A percentile compares a stretch with the other conserved stretches of the same genome.
phyloP scores from a whole-genome alignment of 2,113 vertebrate species.

The Cervus canadensis region DNA sequence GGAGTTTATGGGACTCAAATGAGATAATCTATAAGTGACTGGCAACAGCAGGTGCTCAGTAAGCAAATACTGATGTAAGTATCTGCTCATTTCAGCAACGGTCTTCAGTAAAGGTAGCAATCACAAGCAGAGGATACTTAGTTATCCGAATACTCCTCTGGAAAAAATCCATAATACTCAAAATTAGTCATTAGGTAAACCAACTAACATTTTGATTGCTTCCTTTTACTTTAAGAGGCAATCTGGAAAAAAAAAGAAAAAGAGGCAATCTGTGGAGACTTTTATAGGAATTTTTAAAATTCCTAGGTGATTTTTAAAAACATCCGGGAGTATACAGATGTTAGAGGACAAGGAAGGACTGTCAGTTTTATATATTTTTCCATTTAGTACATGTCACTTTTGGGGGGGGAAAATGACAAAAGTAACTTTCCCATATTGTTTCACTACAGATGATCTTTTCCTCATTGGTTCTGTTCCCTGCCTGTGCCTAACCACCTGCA shows the following conservation, averaged over 20 bases:
- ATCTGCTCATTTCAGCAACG: neutral
- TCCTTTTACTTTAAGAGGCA: neutral
- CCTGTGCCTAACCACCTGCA: neutral
- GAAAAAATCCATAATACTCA: neutral
- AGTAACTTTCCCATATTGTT: neutral
- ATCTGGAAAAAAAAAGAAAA: neutral
- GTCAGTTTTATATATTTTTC: neutral
- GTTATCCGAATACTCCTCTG: neutral
- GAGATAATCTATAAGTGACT: neutral
- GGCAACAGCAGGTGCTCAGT: neutral
- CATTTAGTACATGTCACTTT: neutral
- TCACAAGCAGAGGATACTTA: neutral
- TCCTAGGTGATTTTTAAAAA: neutral
- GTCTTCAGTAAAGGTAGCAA: neutral
- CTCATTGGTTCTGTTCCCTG: neutral
- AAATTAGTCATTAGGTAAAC: neutral
- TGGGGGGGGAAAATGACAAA: neutral
- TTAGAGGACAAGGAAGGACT: neutral
- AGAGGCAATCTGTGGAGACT: neutral
- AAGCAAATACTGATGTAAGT: neutral
- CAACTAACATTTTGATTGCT: neutral
- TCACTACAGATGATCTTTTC: neutral
- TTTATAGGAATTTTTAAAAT: neutral
- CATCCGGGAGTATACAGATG: neutral
- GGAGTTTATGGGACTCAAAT: neutral